phyloP scores from a whole-genome alignment of 2,113 vertebrate genomes.

The Irena cyanogastra region DNA sequence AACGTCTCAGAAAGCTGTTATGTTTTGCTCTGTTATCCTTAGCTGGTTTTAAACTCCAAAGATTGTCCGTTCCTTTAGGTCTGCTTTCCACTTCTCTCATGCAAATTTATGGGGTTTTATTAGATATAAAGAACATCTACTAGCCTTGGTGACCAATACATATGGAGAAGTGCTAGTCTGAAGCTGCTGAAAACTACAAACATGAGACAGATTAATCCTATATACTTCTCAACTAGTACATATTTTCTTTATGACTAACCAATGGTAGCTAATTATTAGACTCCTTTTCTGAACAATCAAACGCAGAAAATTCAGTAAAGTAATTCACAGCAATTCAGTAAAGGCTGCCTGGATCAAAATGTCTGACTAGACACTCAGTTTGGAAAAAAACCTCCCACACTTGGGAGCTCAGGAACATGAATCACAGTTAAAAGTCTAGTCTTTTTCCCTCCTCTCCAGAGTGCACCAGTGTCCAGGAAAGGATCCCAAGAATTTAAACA shows the following conservation, averaged over 20 bases:
- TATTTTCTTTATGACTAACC: not conserved
- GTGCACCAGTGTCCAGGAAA: not conserved
- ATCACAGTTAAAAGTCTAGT: not conserved
- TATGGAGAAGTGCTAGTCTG: not conserved
- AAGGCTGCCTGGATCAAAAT: not conserved
- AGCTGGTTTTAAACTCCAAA: not conserved
- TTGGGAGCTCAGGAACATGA: conserved; percentile 11
- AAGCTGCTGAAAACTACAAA: not conserved
- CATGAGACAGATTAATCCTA: not conserved
- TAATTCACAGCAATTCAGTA: too few species aligned
- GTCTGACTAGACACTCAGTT: not conserved
- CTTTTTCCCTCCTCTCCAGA: not conserved
- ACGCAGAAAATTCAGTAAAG: not conserved
- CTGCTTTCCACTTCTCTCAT: not conserved
- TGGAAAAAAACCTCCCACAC: not conserved
- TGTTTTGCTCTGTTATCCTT: not conserved
- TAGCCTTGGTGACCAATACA: not conserved
- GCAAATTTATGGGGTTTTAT: not conserved
- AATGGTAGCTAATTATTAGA: not conserved
- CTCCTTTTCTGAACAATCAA: not conserved
- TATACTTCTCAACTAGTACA: not conserved
- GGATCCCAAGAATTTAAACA: conserved; percentile 25
- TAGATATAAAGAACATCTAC: not conserved
- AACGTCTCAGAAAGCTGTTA: not conserved
- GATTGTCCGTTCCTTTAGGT: not conserved